Evolutionary conservation across 2,888 invertebrate genomes (phyloP).

Genomic region (Drosophila ustulata): DNA sequence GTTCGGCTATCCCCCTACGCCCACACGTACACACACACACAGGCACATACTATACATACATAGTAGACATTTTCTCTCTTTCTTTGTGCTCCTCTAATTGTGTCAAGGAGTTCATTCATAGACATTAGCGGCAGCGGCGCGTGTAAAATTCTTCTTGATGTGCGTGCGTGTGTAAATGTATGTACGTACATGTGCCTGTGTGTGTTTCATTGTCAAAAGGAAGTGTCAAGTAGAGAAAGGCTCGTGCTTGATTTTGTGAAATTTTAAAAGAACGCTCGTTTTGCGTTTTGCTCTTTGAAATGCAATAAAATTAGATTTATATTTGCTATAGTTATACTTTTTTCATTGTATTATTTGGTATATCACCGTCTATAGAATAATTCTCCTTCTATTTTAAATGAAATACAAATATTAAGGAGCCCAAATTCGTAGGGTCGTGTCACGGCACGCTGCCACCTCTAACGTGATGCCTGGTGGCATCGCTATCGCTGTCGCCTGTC

Average conservation of each 20-base stretch:
- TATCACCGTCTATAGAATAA: too few relatives aligned
- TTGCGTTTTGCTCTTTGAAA: too few relatives aligned
- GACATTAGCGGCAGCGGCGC: constrained; percentile 71
- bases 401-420: neutral
- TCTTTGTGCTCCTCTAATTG: constrained; percentile 62
- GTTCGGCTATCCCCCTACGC: constrained; percentile 8
- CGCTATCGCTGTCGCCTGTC: constrained; percentile 36
- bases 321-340: too few relatives aligned
- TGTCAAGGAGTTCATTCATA: constrained; percentile 82
- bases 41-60: too few relatives aligned
- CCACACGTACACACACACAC: neutral
- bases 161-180: constrained; percentile 4
- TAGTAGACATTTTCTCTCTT: neutral
- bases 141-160: constrained; percentile 43
- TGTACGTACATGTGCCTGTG: neutral
- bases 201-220: constrained; percentile 16
- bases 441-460: constrained; percentile 13
- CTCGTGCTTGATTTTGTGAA: neutral
- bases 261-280: too few relatives aligned
- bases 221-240: neutral
- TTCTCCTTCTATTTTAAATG: too few relatives aligned
- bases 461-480: neutral
- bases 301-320: too few relatives aligned
- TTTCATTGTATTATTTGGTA: too few relatives aligned
- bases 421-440: neutral